Evolutionary conservation across 2,888 invertebrate species (phyloP), one percentile per base, ranked within the genome.

Genomic region (Acleris holmiana): DNA sequence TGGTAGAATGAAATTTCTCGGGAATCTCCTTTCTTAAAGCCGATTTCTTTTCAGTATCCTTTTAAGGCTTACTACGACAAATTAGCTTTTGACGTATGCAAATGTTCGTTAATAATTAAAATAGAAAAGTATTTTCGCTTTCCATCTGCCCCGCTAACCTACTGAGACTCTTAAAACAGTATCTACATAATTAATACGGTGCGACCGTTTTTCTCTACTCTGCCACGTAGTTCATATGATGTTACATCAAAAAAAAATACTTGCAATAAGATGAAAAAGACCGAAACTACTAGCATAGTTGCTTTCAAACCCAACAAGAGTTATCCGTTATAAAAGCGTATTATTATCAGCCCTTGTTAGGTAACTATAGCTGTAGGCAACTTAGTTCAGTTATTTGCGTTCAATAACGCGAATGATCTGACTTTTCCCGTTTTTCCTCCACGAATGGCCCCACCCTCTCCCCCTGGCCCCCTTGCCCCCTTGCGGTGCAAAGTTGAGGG

Each of bases 401-500:
- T 91, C 89, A 89, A 89, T 89, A 91, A 88, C 83, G 84, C 83
- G 84, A 88, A 90, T 86, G 88, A 90, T 90, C 85, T 85, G 89
- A 89, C 85, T 91, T 91, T 91, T 85, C 85, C 84, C 88, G 85
- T 88, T 91, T 91, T 91, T 89, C 85, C 85, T 85, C 83, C 80
- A 79, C 81, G 74, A 84, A 82, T 82, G 78, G 77, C 77, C 71
- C 77, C 78, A 71, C 73, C 72, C 69, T 73, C 72, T 72, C 75
- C 70, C 61, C 66, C 68, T 40, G 70, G 69, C 64, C 75, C 73
- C 71, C 44, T 67, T 68, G 79, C 83, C 75, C 87, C 87, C 86
- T 75, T 86, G 88, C 86, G 91, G 92, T 91, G 92, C 90, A 91
- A 92, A 91, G 91, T 92, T 92, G 92, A 91, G 89, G 90, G 90